Conservation (phyloP, 2,888 invertebrate species). For the Aspidiotus rigidus region DNA sequence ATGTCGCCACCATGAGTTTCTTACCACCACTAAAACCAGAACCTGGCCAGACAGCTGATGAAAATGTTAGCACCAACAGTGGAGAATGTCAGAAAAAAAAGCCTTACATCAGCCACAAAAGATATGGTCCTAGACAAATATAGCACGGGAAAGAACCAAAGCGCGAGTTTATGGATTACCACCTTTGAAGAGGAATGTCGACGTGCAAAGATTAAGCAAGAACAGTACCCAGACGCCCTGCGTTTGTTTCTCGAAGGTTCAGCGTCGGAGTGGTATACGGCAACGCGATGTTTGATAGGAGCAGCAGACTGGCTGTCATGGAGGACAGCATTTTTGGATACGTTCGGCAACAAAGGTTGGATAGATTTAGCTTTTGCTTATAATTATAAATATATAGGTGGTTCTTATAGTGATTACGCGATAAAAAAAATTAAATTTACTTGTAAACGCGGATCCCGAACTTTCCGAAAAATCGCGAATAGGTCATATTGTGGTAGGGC, state of each 20-base stretch:
- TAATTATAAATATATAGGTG: constrained; percentile 3
- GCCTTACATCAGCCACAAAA: constrained; percentile 3
- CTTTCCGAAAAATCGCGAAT: background rate
- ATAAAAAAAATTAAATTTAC: constrained; percentile 6
- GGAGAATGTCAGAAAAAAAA: background rate
- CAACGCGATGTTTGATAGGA: background rate
- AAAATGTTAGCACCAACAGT: background rate
- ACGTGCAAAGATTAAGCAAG: background rate
- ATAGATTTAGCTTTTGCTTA: background rate
- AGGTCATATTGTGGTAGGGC: background rate
- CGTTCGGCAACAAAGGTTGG: constrained; percentile 6
- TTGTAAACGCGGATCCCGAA: constrained; percentile 3
- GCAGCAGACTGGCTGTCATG: background rate
- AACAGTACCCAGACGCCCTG: constrained; percentile 5
- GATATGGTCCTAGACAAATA: background rate
- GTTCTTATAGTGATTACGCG: constrained; percentile 10
- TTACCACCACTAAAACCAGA: constrained; percentile 3
- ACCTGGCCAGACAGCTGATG: no score
- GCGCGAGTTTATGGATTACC: constrained; percentile 1
- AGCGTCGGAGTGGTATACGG: background rate
- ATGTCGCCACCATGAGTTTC: background rate
- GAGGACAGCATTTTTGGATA: constrained; percentile 6
- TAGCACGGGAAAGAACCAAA: background rate
- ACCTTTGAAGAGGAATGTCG: constrained; percentile 5
- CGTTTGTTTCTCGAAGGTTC: constrained; percentile 9